Base-by-base conservation (phyloP, 2,888 invertebrate species). In the Glaucopsyche alexis region DNA sequence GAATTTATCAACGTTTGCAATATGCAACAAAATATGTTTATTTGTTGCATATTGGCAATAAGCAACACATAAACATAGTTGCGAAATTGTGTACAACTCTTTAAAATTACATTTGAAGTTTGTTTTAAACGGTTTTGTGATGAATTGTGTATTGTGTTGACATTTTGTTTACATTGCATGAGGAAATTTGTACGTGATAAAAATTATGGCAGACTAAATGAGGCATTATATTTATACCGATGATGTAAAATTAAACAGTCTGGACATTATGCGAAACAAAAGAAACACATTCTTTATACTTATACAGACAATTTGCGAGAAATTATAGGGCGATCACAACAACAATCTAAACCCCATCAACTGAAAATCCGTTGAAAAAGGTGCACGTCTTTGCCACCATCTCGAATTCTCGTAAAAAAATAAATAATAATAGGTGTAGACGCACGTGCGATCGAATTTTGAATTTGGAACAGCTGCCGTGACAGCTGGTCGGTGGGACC, bases 401-500 rank as follows among this genome's bases (percentile, higher is more conserved):
- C 80, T 81, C 80, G 83, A 82, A 81, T 83, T 81, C 19, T 14
- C 29, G 82, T 85, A 87, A 87, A 84, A 87, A 85, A 82, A 81
- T 84, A 2, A 29, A 29, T 86, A 90, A 90, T 90, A 90, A 91
- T 90, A 88, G 90, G 88, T 86, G 83, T 82, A 83, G 83, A 80
- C 87, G 90, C 92, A 93, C 93, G 92, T 91, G 92, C 89, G 88
- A 80, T 80, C 80, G 79, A 69, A 78, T 80, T 78, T 80, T 80
- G 79, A 69, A 78, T 80, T 78, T 79, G 78, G 81, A 81, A 87
- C 93, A 92, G 93, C 93, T 91, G 93, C 87, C 81, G 81, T 83
- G 91, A 89, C 91, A 91, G 92, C 89, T 91, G 91, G 85, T 85
- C 88, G 83, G 84, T 82, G 82, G 81, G 86, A 84, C 88, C 86